Evolutionary conservation across 1,140 invertebrate species (phyloP), one percentile per base, ranked within the genome.

Genomic region (Helicoverpa zea): DNA sequence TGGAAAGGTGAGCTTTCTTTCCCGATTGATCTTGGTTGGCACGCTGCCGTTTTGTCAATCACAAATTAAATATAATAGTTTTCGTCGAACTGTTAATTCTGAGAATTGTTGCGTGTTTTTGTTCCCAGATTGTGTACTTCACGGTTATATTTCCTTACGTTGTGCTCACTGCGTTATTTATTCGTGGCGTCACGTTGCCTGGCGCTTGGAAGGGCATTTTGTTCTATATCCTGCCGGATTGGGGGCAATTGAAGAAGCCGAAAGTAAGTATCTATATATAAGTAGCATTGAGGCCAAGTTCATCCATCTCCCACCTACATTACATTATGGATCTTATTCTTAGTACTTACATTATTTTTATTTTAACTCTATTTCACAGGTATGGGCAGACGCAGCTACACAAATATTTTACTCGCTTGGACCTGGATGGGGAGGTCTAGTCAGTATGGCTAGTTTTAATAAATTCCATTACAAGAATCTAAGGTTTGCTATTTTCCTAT

Each of bases 361-460:
- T 30, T 30, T 14, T 51, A 23, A 78, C 66, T 76, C 14, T 4
- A 64, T 78, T 88, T 4, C 89, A 4, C 23, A 98, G 97, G 98
- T 99, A 23, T 99, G 98, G 98, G 97, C 98, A 47, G 98, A 99
- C 93, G 98, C 98, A 7, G 98, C 98, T 0, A 97, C 98, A 9
- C 98, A 98, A 94, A 97, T 99, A 82, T 99, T 99, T 91, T 99
- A 98, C 89, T 98, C 98, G 0, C 96, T 99, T 1, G 98, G 98
- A 0, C 97, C 98, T 12, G 98, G 98, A 3, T 99, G 98, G 96
- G 98, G 98, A 72, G 98, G 98, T 29, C 97, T 99, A 86, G 96
- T 99, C 7, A 97, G 98, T 52, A 98, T 98, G 95, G 98, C 98
- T 13, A 98, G 98, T 90, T 98, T 98, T 87, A 99, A 99, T 91